These are phyloP conservation scores for Saccostrea echinata DNA, from an alignment of 1,140 invertebrate genomes.

Conservation along the genomic window DNA sequence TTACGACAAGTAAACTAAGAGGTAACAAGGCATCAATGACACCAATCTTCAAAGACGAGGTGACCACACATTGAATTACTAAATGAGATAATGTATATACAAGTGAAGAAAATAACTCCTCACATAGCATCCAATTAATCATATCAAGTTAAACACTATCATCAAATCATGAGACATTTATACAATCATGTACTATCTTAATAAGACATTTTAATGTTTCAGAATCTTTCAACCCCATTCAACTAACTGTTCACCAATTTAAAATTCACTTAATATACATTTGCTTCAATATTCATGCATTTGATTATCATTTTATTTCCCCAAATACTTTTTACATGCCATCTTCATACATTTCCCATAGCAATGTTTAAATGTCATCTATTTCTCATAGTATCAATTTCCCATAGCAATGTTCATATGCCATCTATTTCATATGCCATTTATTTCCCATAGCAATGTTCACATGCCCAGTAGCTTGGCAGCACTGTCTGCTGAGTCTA, in stretches of 20 bases:
- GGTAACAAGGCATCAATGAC: too few relatives aligned
- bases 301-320: too few relatives aligned
- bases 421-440: too few relatives aligned
- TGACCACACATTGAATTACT: too few relatives aligned
- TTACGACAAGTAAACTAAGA: too few relatives aligned
- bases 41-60: too few relatives aligned
- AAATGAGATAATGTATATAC: neutral
- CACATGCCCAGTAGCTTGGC: slow-evolving; percentile 89
- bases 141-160: neutral
- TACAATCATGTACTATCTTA: neutral
- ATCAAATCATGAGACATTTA: neutral
- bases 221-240: neutral
- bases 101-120: neutral
- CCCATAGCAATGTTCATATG: neutral
- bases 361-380: too few relatives aligned
- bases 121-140: neutral
- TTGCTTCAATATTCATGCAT: too few relatives aligned
- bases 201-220: neutral
- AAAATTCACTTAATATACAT: neutral
- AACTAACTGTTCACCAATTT: neutral
- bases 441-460: neutral
- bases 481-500: slow-evolving; percentile 88
- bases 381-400: too few relatives aligned
- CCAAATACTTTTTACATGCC: too few relatives aligned
- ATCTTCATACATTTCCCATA: too few relatives aligned